A percentile compares a stretch with the other conserved stretches of the same genome.
phyloP scores from a whole-genome alignment of 2,888 invertebrate species.

The Hemithea aestivaria region DNA sequence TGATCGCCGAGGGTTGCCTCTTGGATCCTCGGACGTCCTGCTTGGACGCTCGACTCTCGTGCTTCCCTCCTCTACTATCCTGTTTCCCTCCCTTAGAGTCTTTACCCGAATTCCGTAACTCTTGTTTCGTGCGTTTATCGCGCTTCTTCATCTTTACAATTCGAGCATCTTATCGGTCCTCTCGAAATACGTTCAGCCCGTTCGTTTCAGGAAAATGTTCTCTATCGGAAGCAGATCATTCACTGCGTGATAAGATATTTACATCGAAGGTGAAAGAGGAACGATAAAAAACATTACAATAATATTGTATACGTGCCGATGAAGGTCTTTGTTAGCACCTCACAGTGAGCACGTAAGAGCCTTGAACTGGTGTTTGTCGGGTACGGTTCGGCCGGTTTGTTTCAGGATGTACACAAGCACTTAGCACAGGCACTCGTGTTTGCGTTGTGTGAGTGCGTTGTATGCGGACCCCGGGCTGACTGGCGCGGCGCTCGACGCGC shows the following conservation, averaged over 20 bases:
- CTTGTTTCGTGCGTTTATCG: constrained; percentile 47
- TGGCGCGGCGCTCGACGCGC: constrained; percentile 45
- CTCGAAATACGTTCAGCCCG: constrained; percentile 29
- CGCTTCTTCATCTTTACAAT: constrained; percentile 61
- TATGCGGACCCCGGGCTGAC: constrained; percentile 47
- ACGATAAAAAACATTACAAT: constrained; percentile 63
- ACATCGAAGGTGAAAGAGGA: constrained; percentile 57
- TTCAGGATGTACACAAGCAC: constrained; percentile 51
- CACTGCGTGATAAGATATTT: constrained; percentile 64
- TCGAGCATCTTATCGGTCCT: constrained; percentile 35
- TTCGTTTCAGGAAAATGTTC: constrained; percentile 27
- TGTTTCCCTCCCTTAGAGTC: constrained; percentile 30
- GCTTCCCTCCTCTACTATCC: constrained; percentile 37
- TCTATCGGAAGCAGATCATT: constrained; percentile 42
- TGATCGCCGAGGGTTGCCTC: constrained; percentile 24
- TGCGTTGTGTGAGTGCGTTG: constrained; percentile 34
- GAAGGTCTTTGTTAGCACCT: constrained; percentile 61
- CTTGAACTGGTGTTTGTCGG: constrained; percentile 51
- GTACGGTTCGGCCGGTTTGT: constrained; percentile 30
- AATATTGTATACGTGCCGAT: constrained; percentile 54
- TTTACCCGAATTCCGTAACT: constrained; percentile 35
- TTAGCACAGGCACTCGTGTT: constrained; percentile 31
- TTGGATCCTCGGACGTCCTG: constrained; percentile 31
- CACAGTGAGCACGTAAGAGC: constrained; percentile 56
- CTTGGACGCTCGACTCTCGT: constrained; percentile 35